Evolutionary conservation across 2,113 vertebrate genomes (phyloP).

Genomic region (Dicentrarchus labrax): DNA sequence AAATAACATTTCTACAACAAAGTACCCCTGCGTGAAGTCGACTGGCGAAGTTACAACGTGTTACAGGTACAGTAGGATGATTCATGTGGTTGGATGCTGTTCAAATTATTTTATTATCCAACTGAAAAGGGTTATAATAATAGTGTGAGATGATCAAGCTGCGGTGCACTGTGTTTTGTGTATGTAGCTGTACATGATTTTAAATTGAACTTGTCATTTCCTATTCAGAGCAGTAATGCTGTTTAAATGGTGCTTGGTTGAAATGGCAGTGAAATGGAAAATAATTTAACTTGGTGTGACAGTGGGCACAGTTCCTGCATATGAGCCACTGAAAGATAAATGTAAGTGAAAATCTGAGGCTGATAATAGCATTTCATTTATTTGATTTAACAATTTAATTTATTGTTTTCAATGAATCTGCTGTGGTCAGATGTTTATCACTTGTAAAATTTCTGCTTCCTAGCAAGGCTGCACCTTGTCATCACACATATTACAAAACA

Average conservation of each 20-base stretch:
- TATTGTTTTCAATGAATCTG: neutral
- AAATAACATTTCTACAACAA: constrained; percentile 91
- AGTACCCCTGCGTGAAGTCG: constrained; percentile 92
- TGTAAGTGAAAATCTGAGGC: neutral
- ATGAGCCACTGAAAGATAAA: neutral
- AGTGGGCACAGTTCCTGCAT: neutral
- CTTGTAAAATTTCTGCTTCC: constrained; percentile 3
- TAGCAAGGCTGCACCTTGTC: neutral
- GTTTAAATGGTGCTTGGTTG: neutral
- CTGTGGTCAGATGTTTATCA: neutral
- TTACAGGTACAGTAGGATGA: constrained; percentile 87
- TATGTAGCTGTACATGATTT: neutral
- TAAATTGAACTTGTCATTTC: neutral
- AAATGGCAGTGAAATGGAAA: constrained; percentile 7
- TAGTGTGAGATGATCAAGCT: neutral
- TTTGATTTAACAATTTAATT: neutral
- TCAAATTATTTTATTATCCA: neutral
- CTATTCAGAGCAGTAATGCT: neutral
- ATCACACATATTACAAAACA: neutral
- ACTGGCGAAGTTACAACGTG: constrained; percentile 92
- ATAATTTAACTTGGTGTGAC: neutral
- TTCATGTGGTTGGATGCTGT: neutral
- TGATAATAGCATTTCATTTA: neutral
- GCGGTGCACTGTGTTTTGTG: neutral
- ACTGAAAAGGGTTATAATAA: neutral